A percentile compares a stretch with the other conserved stretches of the same genome.
phyloP scores from a whole-genome alignment of 2,797 vertebrate species.

The Iguana delicatissima region DNA sequence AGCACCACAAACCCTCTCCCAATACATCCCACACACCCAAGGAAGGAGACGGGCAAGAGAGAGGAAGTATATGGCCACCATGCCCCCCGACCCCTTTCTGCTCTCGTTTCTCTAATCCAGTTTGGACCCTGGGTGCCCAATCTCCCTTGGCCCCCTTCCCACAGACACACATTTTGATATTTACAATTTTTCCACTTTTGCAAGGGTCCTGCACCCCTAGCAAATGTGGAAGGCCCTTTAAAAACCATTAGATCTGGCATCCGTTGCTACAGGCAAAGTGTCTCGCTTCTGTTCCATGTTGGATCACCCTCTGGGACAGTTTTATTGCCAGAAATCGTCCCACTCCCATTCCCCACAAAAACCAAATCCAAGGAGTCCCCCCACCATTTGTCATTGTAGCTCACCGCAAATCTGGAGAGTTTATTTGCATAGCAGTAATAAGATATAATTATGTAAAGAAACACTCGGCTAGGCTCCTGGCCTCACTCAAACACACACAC shows the following conservation, averaged over 20 bases:
- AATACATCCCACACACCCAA: too few species aligned
- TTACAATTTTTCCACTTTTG: too few species aligned
- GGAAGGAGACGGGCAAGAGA: too few species aligned
- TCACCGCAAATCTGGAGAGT: slow-evolving; percentile 35
- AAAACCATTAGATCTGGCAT: neutral
- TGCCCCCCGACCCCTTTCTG: too few species aligned
- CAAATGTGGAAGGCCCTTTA: neutral
- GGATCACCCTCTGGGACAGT: rapidly evolving
- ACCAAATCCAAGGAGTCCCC: neutral
- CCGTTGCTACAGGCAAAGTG: neutral
- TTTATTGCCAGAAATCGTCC: neutral
- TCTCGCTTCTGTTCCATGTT: neutral
- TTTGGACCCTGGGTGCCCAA: too few species aligned
- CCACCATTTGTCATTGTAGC: neutral
- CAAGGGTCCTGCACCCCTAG: too few species aligned
- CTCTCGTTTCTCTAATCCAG: too few species aligned
- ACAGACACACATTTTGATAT: too few species aligned
- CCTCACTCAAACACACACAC: neutral
- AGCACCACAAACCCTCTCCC: too few species aligned
- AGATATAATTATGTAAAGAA: slow-evolving; percentile 40
- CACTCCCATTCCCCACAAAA: neutral
- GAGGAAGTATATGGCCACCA: too few species aligned
- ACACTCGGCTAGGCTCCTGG: neutral
- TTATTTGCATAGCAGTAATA: slow-evolving; percentile 65
- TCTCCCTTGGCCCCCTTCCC: too few species aligned